phyloP scores from a whole-genome alignment of 2,797 vertebrate species.

The Lepilemur ruficaudatus region DNA sequence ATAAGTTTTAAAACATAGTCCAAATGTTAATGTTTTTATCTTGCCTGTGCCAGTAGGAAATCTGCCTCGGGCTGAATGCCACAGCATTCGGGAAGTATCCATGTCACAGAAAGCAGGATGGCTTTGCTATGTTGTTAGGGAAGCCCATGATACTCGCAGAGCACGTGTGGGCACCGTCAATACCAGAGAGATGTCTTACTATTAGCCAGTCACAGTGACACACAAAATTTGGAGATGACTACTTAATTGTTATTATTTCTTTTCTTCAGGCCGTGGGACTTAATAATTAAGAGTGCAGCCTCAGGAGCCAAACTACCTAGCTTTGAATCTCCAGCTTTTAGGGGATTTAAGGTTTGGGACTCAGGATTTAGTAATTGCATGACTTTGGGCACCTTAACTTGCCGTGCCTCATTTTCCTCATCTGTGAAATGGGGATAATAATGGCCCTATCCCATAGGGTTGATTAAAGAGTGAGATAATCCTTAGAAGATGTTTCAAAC shows the following conservation, averaged over 20 bases:
- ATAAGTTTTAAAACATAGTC: slow-evolving; percentile 57
- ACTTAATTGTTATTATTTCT: no score
- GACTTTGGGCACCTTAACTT: background rate
- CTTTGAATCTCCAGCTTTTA: background rate
- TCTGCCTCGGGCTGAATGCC: slow-evolving; percentile 34
- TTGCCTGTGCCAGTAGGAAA: slow-evolving; percentile 31
- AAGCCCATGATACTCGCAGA: background rate
- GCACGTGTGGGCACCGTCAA: background rate
- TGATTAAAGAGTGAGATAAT: background rate
- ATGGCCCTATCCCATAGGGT: background rate
- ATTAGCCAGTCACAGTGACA: background rate
- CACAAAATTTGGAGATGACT: background rate
- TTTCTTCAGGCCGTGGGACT: background rate
- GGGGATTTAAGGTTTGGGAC: background rate
- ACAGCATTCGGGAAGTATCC: background rate
- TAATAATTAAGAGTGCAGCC: background rate
- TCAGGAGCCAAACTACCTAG: background rate
- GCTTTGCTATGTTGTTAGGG: background rate
- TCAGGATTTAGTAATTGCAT: background rate
- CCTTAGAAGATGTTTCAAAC: background rate
- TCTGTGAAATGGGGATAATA: background rate
- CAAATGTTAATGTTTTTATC: slow-evolving; percentile 63
- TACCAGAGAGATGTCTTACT: background rate
- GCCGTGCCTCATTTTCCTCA: background rate
- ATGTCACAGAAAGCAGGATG: background rate